phyloP scores from a whole-genome alignment of 92 coral and sea anemone genomes.

The Pocillopora grandis region DNA sequence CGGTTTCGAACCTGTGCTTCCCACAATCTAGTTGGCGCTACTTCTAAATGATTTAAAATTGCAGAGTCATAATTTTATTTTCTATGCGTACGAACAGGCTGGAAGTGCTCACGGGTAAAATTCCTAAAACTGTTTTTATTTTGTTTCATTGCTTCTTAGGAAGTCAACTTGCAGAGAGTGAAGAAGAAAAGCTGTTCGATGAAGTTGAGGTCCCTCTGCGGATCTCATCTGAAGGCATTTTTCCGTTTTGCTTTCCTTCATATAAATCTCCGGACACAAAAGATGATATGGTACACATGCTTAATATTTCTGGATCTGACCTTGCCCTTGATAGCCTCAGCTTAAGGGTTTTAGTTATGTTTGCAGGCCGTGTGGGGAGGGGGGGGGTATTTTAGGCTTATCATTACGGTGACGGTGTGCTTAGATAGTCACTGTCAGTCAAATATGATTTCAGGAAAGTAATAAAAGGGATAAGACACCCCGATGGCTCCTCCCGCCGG shows the following conservation, averaged over 20 bases:
- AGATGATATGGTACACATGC: constrained; percentile 80
- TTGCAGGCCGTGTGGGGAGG: too few species aligned
- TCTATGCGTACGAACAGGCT: background rate
- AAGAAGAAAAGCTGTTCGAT: constrained; percentile 66
- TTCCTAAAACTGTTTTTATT: background rate
- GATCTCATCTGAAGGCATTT: constrained; percentile 60
- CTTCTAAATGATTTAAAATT: too few species aligned
- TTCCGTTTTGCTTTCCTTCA: constrained; percentile 87
- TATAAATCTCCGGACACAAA: constrained; percentile 84
- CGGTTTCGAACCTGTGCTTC: too few species aligned
- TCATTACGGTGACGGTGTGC: too few species aligned
- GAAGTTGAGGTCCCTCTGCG: constrained; percentile 44
- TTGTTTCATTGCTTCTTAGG: constrained; percentile 44
- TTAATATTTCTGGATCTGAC: background rate
- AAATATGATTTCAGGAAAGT: too few species aligned
- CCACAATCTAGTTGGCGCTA: too few species aligned
- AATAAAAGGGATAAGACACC: too few species aligned
- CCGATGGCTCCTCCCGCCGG: too few species aligned
- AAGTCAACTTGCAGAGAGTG: constrained; percentile 79
- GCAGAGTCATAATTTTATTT: background rate
- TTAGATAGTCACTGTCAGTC: too few species aligned
- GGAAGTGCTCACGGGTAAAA: background rate
- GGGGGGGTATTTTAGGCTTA: too few species aligned
- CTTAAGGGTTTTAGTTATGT: background rate
- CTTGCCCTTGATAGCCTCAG: background rate